These are phyloP conservation scores for Catagonus wagneri DNA, from an alignment of 2,113 vertebrate species.

Conservation along the genomic window DNA sequence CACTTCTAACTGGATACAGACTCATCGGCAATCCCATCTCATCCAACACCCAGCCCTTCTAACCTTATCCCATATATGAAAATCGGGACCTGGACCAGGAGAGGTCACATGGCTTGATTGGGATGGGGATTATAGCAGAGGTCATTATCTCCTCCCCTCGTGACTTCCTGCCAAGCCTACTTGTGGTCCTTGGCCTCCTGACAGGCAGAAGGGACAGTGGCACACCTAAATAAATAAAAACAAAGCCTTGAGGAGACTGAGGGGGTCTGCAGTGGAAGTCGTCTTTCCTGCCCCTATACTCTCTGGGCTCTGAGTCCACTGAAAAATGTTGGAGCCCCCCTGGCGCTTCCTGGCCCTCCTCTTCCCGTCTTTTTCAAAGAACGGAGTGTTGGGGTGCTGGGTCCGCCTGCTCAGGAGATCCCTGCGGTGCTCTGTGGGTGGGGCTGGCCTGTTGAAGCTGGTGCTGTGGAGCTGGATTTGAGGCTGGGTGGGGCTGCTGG, in stretches of 20 bases:
- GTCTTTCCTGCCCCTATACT: not conserved
- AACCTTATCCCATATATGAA: not conserved
- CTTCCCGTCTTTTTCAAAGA: not conserved
- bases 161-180: not conserved
- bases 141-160: not conserved
- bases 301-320: not conserved
- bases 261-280: not conserved
- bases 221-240: not conserved
- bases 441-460: conserved; percentile 58
- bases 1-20: not conserved
- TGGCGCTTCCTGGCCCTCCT: not conserved
- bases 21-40: too few species aligned
- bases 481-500: conserved; percentile 57
- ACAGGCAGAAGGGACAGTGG: not conserved
- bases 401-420: not conserved
- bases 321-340: not conserved
- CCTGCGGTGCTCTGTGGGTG: not conserved
- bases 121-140: not conserved
- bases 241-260: not conserved
- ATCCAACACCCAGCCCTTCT: not conserved
- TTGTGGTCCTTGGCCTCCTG: not conserved
- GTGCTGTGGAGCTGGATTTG: conserved; percentile 59
- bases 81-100: not conserved
- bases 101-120: not conserved
- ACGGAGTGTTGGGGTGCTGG: not conserved